These are phyloP conservation scores for Tricholaema leucomelas DNA, from an alignment of 2,113 vertebrate genomes.

Conservation along the genomic window DNA sequence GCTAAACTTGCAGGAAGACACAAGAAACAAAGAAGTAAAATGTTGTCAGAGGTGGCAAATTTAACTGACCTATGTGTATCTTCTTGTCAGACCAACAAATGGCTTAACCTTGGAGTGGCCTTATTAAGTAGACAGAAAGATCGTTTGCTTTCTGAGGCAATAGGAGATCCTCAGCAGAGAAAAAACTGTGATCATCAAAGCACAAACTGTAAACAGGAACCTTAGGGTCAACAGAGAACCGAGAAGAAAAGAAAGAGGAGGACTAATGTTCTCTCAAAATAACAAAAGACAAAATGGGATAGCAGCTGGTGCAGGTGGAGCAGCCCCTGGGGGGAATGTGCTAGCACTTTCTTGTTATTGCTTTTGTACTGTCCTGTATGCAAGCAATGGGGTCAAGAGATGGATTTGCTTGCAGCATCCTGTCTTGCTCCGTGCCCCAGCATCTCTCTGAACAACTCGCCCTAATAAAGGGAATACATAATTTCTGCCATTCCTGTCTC, in stretches of 20 bases:
- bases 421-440: not conserved
- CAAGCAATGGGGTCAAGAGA: not conserved
- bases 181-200: not conserved
- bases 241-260: not conserved
- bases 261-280: not conserved
- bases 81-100: not conserved
- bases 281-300: not conserved
- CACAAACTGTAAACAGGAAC: not conserved
- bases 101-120: not conserved
- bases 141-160: not conserved
- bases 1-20: not conserved
- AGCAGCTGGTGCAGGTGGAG: not conserved
- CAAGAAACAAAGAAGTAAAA: not conserved
- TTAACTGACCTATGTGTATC: not conserved
- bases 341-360: not conserved
- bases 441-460: not conserved
- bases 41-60: not conserved
- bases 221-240: not conserved
- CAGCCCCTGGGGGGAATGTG: not conserved
- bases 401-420: not conserved
- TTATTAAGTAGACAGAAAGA: not conserved
- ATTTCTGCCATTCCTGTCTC: not conserved
- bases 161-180: not conserved
- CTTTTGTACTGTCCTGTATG: not conserved
- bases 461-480: not conserved